Base-by-base conservation (phyloP, 2,113 vertebrate species). In the Larimichthys crocea region DNA sequence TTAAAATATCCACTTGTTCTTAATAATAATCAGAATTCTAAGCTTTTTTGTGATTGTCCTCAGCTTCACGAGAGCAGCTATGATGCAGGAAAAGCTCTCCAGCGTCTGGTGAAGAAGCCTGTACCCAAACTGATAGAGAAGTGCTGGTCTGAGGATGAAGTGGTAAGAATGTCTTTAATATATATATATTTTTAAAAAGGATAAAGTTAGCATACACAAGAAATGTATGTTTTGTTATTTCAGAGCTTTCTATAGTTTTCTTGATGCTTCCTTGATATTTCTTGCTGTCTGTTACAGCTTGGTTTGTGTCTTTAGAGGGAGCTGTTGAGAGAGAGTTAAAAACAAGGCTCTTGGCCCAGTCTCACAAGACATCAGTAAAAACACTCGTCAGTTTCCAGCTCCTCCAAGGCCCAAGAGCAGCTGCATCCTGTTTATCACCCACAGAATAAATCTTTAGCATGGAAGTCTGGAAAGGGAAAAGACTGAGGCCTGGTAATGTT, bases 71-170 rank as follows among this genome's bases (percentile, higher is more conserved):
- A 99, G 91, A 99, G 98, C 90, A 96, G 97, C 92, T 99, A 99
- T 0, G 98, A 99, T 24, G 98, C 98, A 55, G 98, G 98, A 40
- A 99, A 99, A 93, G 98, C 98, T 88, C 96, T 99, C 86, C 98
- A 99, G 94, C 96, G 98, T 60, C 91, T 99, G 93, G 98, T 99
- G 78, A 99, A 99, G 95, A 99, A 99, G 92, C 98, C 98, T 0
- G 97, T 99, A 52, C 98, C 98, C 85, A 99, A 97, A 87, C 95
- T 99, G 88, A 99, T 99, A 40, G 98, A 99, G 86, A 99, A 99
- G 92, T 99, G 98, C 94, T 99, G 98, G 98, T 99, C 98, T 1
- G 98, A 99, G 67, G 98, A 99, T 12, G 98, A 99, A 97, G 97
- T 99, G 97, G 98, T 99, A 93, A 97, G 97, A 86, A 3, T 64